Base-by-base conservation (phyloP, 2,113 vertebrate species). In the Myotis brandtii region DNA sequence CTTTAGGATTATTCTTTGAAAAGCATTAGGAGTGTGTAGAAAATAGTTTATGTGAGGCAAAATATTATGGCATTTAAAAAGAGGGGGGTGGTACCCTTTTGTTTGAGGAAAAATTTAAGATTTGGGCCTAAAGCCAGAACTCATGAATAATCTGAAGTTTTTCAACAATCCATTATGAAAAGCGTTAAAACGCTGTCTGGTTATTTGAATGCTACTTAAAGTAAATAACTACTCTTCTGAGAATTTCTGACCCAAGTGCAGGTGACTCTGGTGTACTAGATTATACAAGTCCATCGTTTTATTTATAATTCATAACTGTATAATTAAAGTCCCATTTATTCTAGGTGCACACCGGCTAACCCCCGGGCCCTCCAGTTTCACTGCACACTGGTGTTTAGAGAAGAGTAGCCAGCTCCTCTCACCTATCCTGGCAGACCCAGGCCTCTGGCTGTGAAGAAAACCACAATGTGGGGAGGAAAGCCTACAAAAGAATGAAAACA, bases 401-500 rank as follows among this genome's bases (percentile, higher is more conserved):
- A 96, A 95, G 98, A 90, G 97, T 69, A 96, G 97, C 97, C 98
- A 97, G 98, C 94, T 98, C 97, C 98, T 98, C 98, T 98, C 98
- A 99, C 98, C 98, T 99, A 99, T 98, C 96, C 98, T 98, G 99
- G 98, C 98, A 98, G 98, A 98, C 96, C 97, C 92, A 97, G 97
- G 97, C 93, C 98, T 98, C 98, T 99, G 98, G 98, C 99, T 99
- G 98, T 98, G 98, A 99, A 98, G 98, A 98, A 99, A 99, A 99
- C 99, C 98, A 98, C 98, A 98, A 98, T 99, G 99, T 98, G 98
- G 98, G 98, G 98, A 99, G 98, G 98, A 98, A 99, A 99, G 98
- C 98, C 98, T 98, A 98, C 98, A 98, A 98, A 98, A 99, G 98
- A 99, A 99, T 98, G 98, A 99, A 99, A 99, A 99, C 98, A 99